Evolutionary conservation across 2,888 invertebrate genomes (phyloP).

Genomic region (Pomacea canaliculata): DNA sequence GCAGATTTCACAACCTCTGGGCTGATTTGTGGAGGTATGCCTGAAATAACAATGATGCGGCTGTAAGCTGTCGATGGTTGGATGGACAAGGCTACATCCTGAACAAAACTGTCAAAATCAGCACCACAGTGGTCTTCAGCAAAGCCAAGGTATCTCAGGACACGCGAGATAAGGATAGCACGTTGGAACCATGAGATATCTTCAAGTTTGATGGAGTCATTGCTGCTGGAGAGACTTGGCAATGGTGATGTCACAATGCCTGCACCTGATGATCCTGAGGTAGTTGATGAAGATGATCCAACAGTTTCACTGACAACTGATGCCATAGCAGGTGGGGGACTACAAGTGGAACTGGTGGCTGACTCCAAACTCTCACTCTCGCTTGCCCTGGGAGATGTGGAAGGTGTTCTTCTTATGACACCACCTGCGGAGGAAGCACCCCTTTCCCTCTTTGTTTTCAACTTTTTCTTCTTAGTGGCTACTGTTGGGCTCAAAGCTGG

Average conservation of each 20-base stretch:
- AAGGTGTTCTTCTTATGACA: conserved; percentile 27
- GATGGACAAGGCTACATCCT: conserved; percentile 57
- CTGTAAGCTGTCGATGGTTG: conserved; percentile 54
- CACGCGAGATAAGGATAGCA: conserved; percentile 63
- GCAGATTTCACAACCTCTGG: conserved; percentile 50
- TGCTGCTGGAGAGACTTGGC: conserved; percentile 24
- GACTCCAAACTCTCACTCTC: conserved; percentile 32
- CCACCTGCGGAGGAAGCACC: conserved; percentile 23
- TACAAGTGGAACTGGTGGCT: conserved; percentile 23
- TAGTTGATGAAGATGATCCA: conserved; percentile 10
- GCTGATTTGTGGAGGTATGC: conserved; percentile 58
- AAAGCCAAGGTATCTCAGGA: conserved; percentile 60
- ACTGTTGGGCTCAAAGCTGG: conserved; percentile 30
- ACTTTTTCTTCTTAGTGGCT: conserved; percentile 61
- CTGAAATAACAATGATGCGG: conserved; percentile 62
- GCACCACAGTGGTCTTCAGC: conserved; percentile 58
- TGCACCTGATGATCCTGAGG: conserved; percentile 10
- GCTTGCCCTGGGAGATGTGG: conserved; percentile 33
- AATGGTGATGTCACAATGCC: conserved; percentile 1
- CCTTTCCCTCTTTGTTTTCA: conserved; percentile 60
- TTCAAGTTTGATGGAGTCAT: conserved; percentile 43
- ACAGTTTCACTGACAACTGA: conserved; percentile 31
- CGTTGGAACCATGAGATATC: conserved; percentile 66
- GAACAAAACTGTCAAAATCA: conserved; percentile 57
- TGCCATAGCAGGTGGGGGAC: conserved; percentile 23